Conservation (phyloP, 2,888 invertebrate species). For the Elmis aenea region DNA sequence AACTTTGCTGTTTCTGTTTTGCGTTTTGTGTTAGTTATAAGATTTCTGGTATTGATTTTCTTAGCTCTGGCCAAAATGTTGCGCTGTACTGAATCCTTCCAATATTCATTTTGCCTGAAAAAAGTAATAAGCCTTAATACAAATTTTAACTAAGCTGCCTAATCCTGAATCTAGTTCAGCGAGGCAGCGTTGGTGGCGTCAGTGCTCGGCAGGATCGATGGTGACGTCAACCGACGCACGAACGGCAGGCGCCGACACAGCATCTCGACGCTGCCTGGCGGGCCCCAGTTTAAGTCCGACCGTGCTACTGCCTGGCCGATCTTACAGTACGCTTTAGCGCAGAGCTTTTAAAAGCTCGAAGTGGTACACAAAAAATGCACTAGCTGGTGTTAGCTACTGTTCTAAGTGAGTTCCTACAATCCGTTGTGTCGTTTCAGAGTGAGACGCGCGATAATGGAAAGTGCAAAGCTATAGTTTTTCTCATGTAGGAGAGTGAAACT, state of each 20-base stretch:
- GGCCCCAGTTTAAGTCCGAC: conserved; percentile 38
- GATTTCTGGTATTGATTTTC: too few species aligned
- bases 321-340: conserved; percentile 33
- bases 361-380: conserved; percentile 31
- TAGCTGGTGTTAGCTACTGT: conserved; percentile 33
- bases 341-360: conserved; percentile 16
- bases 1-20: too few species aligned
- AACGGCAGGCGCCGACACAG: conserved; percentile 21
- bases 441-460: conserved; percentile 13
- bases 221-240: conserved; percentile 24
- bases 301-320: conserved; percentile 29
- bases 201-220: conserved; percentile 16
- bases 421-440: conserved; percentile 19
- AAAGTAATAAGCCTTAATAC: too few species aligned
- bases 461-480: conserved; percentile 13
- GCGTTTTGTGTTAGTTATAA: too few species aligned
- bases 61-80: too few species aligned
- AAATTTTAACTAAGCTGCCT: too few species aligned
- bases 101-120: too few species aligned
- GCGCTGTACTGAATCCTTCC: too few species aligned
- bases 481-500: conserved; percentile 10
- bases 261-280: conserved; percentile 38
- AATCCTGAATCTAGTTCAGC: background rate
- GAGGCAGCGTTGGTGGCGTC: background rate
- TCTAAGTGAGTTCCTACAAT: conserved; percentile 23